These are phyloP conservation scores for Nesogale talazaci DNA, from an alignment of 2,113 vertebrate genomes.

Conservation along the genomic window DNA sequence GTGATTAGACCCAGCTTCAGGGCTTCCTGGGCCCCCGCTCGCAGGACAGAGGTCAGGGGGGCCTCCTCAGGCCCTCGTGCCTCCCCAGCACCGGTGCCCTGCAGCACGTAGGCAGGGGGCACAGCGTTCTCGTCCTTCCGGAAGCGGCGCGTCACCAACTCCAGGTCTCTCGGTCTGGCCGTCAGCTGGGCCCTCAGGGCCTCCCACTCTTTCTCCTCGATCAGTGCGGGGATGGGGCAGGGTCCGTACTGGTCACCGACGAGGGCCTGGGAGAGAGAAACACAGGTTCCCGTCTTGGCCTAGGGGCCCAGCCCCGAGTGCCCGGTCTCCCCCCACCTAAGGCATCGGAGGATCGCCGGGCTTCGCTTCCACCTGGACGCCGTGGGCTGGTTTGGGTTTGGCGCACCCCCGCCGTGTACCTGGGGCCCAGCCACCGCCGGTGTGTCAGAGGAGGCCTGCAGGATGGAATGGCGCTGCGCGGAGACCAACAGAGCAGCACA, in stretches of 20 bases:
- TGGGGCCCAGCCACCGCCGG: neutral
- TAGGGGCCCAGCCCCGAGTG: neutral
- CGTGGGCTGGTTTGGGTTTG: neutral
- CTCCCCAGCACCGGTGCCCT: conserved; percentile 75
- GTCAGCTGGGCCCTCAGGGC: conserved; percentile 83
- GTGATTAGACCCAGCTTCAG: conserved; percentile 84
- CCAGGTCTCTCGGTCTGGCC: conserved; percentile 77
- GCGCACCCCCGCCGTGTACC: neutral
- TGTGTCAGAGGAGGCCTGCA: neutral
- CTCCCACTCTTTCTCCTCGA: conserved; percentile 87
- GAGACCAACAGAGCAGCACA: neutral
- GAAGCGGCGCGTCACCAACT: conserved; percentile 86
- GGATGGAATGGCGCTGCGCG: neutral
- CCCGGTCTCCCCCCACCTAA: neutral
- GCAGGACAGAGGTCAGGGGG: conserved; percentile 82
- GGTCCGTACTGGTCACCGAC: conserved; percentile 89
- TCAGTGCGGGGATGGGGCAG: conserved; percentile 81
- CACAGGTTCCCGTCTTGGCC: fast-evolving
- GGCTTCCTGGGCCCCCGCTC: conserved; percentile 82
- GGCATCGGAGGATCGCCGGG: neutral
- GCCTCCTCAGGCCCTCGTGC: conserved; percentile 80
- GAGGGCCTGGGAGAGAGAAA: conserved; percentile 84
- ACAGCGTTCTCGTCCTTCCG: conserved; percentile 85
- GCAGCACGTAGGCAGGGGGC: conserved; percentile 88
- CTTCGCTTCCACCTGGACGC: neutral